Conservation (phyloP, 2,888 invertebrate genomes). For the Phengaris arion region DNA sequence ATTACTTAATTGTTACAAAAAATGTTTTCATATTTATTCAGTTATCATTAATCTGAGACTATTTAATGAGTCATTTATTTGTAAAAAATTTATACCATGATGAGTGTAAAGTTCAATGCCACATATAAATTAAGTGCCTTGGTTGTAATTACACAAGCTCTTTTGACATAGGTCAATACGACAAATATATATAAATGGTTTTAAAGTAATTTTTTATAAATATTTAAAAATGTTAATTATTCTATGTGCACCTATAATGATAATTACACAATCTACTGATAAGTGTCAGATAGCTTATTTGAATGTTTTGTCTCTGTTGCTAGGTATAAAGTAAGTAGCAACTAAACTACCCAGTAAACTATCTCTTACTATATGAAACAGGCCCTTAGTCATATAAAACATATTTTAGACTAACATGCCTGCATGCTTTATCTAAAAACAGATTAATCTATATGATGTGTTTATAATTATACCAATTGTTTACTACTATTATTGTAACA, state of each 20-base stretch:
- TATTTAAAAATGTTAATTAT: no score
- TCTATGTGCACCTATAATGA: no score
- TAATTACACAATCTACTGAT: no score
- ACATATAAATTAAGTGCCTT: neutral
- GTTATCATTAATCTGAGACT: neutral
- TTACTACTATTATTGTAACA: neutral
- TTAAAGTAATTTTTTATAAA: neutral
- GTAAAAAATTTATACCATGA: neutral
- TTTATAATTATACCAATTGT: neutral
- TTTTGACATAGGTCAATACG: neutral
- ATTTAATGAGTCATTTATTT: neutral
- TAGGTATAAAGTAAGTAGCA: no score
- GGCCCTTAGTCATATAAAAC: no score
- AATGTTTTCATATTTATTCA: neutral
- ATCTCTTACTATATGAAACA: no score
- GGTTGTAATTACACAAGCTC: neutral
- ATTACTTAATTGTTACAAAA: neutral
- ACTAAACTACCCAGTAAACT: no score
- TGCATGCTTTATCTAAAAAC: neutral
- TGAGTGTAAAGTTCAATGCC: slow-evolving; percentile 19
- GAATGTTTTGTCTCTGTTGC: no score
- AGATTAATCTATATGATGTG: neutral
- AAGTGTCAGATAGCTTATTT: no score
- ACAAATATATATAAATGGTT: neutral
- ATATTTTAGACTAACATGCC: no score